A percentile compares a stretch with the other conserved stretches of the same genome.
Conservation (phyloP, 2,888 invertebrate species). For the Cataglyphis altisquamis region DNA sequence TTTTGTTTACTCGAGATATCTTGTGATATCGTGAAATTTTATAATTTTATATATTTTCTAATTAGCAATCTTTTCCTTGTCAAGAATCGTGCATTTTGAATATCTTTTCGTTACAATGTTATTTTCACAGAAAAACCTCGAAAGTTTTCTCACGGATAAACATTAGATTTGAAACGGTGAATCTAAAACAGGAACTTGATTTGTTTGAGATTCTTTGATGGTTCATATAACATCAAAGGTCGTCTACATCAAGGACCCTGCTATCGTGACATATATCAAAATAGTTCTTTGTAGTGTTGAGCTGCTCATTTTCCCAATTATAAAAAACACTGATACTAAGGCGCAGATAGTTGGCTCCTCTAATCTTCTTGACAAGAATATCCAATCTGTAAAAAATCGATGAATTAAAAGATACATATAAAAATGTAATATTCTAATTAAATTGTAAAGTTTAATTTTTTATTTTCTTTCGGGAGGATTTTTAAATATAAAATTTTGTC, state of each 20-base stretch:
- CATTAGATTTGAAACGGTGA: background rate
- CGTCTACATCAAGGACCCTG: background rate
- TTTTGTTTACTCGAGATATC: background rate
- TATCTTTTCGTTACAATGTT: background rate
- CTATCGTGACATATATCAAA: background rate
- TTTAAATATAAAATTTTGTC: background rate
- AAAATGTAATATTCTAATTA: background rate
- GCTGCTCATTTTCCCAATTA: slow-evolving; percentile 16
- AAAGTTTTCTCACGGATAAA: background rate
- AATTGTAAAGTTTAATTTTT: background rate
- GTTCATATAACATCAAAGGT: slow-evolving; percentile 10
- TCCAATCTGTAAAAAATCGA: slow-evolving; percentile 5
- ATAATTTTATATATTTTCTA: background rate
- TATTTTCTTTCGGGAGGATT: background rate
- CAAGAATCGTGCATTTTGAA: background rate
- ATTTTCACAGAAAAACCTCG: background rate
- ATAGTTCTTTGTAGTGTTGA: background rate
- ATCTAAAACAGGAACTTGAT: slow-evolving; percentile 6
- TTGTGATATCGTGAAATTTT: background rate
- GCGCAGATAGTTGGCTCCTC: background rate
- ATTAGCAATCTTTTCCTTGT: background rate
- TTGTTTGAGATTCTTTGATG: background rate
- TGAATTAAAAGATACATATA: background rate
- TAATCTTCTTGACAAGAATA: background rate
- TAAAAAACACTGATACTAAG: background rate